phyloP scores from a whole-genome alignment of 2,797 vertebrate genomes.

The Lagodon rhomboides region DNA sequence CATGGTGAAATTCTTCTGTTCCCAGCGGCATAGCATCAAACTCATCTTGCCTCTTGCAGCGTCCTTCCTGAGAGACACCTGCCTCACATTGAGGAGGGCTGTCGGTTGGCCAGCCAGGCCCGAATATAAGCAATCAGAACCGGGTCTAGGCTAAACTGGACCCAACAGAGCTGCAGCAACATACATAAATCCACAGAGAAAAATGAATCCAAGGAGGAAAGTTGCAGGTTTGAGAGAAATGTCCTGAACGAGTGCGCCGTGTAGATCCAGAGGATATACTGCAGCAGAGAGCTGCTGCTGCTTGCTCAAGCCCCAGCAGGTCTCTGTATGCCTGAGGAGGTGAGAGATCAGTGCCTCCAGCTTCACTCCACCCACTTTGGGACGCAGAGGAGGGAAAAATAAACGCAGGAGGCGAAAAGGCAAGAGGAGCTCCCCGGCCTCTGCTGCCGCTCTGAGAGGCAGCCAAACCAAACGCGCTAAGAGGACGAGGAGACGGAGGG shows the following conservation, averaged over 20 bases:
- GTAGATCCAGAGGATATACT: constrained; percentile 43
- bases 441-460: constrained; percentile 65
- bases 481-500: constrained; percentile 47
- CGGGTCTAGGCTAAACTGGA: constrained; percentile 5
- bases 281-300: constrained; percentile 51
- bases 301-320: constrained; percentile 60
- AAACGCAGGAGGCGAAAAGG: constrained; percentile 70
- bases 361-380: constrained; percentile 76
- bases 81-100: constrained; percentile 64
- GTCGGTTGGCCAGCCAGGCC: constrained; percentile 23
- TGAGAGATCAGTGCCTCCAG: constrained; percentile 47
- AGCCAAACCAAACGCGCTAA: constrained; percentile 74
- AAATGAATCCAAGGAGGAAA: constrained; percentile 18
- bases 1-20: constrained; percentile 92
- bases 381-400: constrained; percentile 71
- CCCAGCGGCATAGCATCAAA: constrained; percentile 93
- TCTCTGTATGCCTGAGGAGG: constrained; percentile 47
- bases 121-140: constrained; percentile 57
- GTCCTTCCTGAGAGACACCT: constrained; percentile 78
- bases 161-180: background rate
- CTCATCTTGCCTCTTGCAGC: constrained; percentile 85
- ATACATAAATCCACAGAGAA: constrained; percentile 6
- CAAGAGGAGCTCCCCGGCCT: constrained; percentile 63
- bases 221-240: constrained; percentile 26
- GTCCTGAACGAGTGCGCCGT: constrained; percentile 37